Percentiles rank a stretch among this genome's conserved stretches.
These are phyloP conservation scores for Diabrotica undecimpunctata DNA, from an alignment of 1,140 invertebrate species.

Conservation along the genomic window DNA sequence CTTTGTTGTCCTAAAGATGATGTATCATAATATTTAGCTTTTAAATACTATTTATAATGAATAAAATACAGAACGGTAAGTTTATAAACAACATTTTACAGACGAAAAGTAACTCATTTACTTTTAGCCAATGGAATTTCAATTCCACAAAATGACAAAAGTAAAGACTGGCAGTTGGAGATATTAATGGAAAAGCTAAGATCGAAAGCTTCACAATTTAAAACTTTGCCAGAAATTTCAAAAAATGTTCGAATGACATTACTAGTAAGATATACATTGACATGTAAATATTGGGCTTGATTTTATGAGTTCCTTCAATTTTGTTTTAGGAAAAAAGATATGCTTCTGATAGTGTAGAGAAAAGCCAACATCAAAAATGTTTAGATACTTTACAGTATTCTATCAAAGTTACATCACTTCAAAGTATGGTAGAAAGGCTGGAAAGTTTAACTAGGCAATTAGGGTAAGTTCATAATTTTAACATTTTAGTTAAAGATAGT, in stretches of 20 bases:
- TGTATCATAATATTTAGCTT: no score
- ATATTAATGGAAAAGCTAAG: slow-evolving; percentile 85
- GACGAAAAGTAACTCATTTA: background rate
- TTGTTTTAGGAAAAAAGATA: slow-evolving; percentile 73
- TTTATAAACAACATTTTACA: background rate
- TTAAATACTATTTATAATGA: background rate
- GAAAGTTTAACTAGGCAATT: slow-evolving; percentile 86
- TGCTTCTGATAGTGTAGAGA: slow-evolving; percentile 76
- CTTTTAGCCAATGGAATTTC: slow-evolving; percentile 5
- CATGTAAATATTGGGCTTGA: background rate
- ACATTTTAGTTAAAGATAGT: background rate
- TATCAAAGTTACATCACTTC: slow-evolving; percentile 87
- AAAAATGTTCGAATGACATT: slow-evolving; percentile 80
- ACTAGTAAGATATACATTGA: slow-evolving; percentile 58
- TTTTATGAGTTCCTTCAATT: background rate
- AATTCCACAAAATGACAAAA: slow-evolving; percentile 51
- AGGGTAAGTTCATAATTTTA: slow-evolving; percentile 54
- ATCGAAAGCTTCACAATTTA: slow-evolving; percentile 67
- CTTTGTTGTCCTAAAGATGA: no score
- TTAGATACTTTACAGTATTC: slow-evolving; percentile 89
- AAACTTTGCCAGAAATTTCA: slow-evolving; percentile 76
- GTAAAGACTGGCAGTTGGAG: slow-evolving; percentile 73
- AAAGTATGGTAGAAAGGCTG: slow-evolving; percentile 87
- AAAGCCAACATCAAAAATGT: slow-evolving; percentile 81
- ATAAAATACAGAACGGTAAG: background rate